Conservation (phyloP, 2,113 vertebrate species). For the Hiodon tergisus region DNA sequence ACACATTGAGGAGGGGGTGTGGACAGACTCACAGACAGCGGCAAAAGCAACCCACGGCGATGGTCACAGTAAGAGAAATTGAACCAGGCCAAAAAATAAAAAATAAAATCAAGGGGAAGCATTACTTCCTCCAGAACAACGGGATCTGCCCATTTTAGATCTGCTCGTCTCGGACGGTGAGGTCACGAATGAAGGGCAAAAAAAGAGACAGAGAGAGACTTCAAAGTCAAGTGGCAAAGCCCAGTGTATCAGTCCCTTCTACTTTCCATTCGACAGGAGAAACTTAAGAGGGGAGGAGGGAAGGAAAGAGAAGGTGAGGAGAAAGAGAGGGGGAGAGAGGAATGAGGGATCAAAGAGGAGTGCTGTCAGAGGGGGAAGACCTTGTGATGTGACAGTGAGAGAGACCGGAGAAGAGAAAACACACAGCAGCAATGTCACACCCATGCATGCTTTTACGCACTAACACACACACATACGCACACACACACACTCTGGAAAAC, state of each 20-base stretch:
- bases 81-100: neutral
- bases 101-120: neutral
- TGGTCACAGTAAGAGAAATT: neutral
- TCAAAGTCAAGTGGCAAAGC: slow-evolving; percentile 5
- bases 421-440: slow-evolving; percentile 6
- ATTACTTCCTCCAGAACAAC: neutral
- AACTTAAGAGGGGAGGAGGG: slow-evolving; percentile 3
- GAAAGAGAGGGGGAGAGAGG: neutral
- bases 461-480: neutral
- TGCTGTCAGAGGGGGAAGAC: slow-evolving; percentile 6
- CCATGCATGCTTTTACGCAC: neutral
- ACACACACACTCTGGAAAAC: neutral
- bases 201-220: neutral
- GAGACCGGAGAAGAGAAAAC: slow-evolving; percentile 7
- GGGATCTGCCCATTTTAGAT: neutral
- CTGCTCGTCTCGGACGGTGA: neutral
- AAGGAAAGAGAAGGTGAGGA: slow-evolving; percentile 5
- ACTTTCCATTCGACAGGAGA: neutral
- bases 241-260: neutral
- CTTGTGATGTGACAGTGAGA: slow-evolving; percentile 15
- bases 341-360: slow-evolving; percentile 16
- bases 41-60: neutral
- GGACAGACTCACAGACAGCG: neutral
- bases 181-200: neutral
- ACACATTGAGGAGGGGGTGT: neutral